Evolutionary conservation across 2,113 vertebrate genomes (phyloP).

Genomic region (Perca schrenkii): DNA sequence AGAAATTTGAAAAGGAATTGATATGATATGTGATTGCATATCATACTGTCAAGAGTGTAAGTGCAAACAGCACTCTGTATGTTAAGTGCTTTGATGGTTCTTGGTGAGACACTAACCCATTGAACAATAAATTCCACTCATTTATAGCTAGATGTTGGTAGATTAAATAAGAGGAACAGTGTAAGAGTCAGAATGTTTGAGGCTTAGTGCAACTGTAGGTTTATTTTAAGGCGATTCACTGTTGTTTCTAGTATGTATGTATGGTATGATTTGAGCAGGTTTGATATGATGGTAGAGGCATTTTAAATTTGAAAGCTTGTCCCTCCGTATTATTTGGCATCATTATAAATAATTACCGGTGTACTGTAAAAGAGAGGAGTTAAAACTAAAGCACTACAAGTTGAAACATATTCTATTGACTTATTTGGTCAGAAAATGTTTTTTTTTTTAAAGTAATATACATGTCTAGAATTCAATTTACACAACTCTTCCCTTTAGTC

Average conservation of each 20-base stretch:
- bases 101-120: conserved; percentile 28
- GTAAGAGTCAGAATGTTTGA: conserved; percentile 12
- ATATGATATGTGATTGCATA: conserved; percentile 16
- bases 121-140: conserved; percentile 2
- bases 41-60: conserved; percentile 13
- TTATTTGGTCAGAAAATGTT: neutral
- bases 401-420: neutral
- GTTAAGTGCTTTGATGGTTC: conserved; percentile 13
- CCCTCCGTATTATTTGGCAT: conserved; percentile 39
- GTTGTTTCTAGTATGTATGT: conserved; percentile 13
- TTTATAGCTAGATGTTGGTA: conserved; percentile 8
- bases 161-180: neutral
- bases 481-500: conserved; percentile 19
- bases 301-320: conserved; percentile 24
- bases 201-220: conserved; percentile 6
- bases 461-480: neutral
- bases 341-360: conserved; percentile 29
- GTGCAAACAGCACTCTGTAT: conserved; percentile 7
- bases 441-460: neutral
- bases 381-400: conserved; percentile 34
- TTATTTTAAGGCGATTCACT: conserved; percentile 7
- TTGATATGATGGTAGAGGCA: conserved; percentile 34
- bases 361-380: neutral
- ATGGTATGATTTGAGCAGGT: conserved; percentile 36
- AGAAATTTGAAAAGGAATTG: conserved; percentile 15